Percentiles rank a stretch among this genome's conserved stretches.
Conservation (phyloP, 2,113 vertebrate species). For the Aplodontia rufa region DNA sequence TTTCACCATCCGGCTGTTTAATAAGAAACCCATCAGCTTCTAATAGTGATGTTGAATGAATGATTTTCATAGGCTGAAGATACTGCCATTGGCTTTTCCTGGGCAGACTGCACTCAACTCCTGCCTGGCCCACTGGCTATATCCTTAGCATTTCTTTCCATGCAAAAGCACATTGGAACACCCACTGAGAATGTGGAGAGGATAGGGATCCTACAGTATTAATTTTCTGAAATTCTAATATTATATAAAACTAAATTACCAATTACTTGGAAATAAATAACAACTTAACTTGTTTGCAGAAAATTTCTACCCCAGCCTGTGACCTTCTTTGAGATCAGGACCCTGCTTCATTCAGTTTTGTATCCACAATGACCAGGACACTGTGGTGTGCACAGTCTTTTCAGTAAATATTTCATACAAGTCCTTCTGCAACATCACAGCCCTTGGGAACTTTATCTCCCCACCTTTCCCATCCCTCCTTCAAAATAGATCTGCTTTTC, state of each 20-base stretch:
- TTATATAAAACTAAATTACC: background rate
- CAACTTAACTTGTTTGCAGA: background rate
- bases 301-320: background rate
- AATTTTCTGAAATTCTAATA: background rate
- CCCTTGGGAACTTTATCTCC: conserved; percentile 35
- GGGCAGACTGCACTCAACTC: background rate
- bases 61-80: background rate
- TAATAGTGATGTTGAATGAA: background rate
- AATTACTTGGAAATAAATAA: background rate
- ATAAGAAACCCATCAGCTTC: background rate
- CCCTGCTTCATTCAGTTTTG: background rate
- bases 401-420: conserved; percentile 62
- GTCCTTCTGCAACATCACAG: conserved; percentile 13
- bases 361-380: background rate
- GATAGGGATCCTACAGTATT: background rate
- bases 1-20: background rate
- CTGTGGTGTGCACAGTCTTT: background rate
- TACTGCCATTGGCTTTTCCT: background rate
- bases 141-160: background rate
- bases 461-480: background rate
- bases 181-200: background rate
- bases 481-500: conserved; percentile 47
- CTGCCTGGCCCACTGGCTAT: background rate
- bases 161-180: background rate
- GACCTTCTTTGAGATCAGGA: background rate